Base-by-base conservation (phyloP, 2,797 vertebrate genomes). In the Tapera naevia region DNA sequence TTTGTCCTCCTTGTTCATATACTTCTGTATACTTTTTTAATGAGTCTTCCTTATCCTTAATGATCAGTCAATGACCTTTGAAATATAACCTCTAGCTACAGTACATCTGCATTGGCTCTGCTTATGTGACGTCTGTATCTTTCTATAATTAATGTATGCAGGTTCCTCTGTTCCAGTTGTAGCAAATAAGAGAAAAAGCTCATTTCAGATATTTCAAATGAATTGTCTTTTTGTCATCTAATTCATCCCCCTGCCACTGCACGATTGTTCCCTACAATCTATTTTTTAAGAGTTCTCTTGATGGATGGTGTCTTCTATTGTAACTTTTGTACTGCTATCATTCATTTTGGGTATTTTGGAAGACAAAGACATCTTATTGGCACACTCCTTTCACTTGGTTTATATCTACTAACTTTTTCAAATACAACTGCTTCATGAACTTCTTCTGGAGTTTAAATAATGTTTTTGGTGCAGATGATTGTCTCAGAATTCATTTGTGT, bases 351-450 rank as follows among this genome's bases (percentile, higher is more conserved):
- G 95, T 95, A 94, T 76, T 86, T 60, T 7, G 3, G 82, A 90
- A 96, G 94, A 96, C 88, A 95, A 91, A 95, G 90, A 76, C 73
- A 71, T 93, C 95, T 95, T 94, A 96, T 86, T 94, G 95, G 90
- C 88, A 94, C 25, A 30, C 21, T 90, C 35, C 30, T 94, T 94
- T 91, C 82, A 83, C 18, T 88, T 89, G 61, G 5, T 67, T 37
- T 87, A 95, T 95, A 97, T 89, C 86, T 91, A 74, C 61, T 72
- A 94, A 96, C 86, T 95, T 91, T 87, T 88, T 84, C 43, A 81
- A 82, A 91, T 65, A 83, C 24, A 67, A 69, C 86, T 91, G n/a
- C 39, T 91, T 92, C 48, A 78, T 3, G 5, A 95, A 95, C 90
- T 93, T 94, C 85, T 93, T 8, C 65, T 91, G 58, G 17, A 76